A percentile compares a stretch with the other conserved stretches of the same genome.
Evolutionary conservation across 2,113 vertebrate genomes (phyloP).

Genomic region (Panthera uncia): DNA sequence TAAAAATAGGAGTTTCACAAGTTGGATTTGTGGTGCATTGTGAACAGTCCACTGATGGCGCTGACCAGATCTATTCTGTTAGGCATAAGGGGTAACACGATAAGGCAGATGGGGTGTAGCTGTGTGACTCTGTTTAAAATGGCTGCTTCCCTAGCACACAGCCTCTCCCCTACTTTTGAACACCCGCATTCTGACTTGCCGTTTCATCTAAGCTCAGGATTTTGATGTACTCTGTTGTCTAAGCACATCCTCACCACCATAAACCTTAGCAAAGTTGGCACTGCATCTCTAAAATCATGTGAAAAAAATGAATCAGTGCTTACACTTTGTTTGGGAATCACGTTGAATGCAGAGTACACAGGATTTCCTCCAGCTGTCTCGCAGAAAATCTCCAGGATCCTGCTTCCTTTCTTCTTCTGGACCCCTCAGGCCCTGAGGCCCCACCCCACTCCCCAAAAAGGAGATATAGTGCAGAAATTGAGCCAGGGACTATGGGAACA

Average conservation of each 20-base stretch:
- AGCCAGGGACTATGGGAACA: neutral
- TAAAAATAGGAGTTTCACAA: neutral
- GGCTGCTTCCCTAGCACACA: neutral
- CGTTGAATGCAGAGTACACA: neutral
- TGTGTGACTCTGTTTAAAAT: neutral
- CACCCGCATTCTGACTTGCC: neutral
- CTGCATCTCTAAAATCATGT: neutral
- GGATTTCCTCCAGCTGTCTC: neutral
- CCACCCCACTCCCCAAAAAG: no score
- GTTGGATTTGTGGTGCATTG: neutral
- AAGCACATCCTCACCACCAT: neutral
- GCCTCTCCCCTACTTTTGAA: neutral
- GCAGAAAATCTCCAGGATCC: neutral
- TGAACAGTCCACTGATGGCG: no score
- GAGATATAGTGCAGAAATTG: neutral
- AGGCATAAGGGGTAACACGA: accelerated
- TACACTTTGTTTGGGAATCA: neutral
- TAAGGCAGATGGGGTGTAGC: neutral
- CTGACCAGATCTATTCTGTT: neutral
- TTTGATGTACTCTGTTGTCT: neutral
- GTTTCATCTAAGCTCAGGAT: neutral
- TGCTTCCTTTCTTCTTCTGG: neutral
- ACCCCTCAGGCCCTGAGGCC: no score
- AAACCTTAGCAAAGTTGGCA: neutral
- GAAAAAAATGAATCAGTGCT: neutral